Evolutionary conservation across 2,797 vertebrate species (phyloP), one percentile per base, ranked within the genome.

Genomic region (Anguilla obscura): DNA sequence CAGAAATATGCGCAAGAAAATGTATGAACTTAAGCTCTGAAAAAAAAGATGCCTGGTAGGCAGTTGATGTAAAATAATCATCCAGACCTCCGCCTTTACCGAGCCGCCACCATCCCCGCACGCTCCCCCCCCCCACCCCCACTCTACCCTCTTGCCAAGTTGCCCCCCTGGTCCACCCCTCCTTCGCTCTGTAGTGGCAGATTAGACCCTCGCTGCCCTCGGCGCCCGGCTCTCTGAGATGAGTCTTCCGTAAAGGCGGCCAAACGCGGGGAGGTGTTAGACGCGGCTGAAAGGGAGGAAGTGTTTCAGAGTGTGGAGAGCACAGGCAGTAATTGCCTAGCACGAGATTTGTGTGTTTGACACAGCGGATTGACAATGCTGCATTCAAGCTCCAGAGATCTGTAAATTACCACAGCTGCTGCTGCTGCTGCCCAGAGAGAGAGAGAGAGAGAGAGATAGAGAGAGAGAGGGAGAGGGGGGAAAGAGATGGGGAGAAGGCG

Each of bases 291-390:
- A 89, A 92, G 87, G 33, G 87, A 92, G 92, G 87, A 66, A 89
- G 90, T 89, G 92, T 84, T 88, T 86, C 91, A 85, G 89, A 90
- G 89, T 88, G 84, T 84, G 71, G 82, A 88, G 90, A 90, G 89
- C 91, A 91, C 80, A 88, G 84, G 84, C 91, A 90, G 84, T 93
- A 93, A 94, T 95, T 95, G 93, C 93, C 93, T 93, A 88, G 90
- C 92, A 91, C 91, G 91, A 93, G 92, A 93, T 94, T 93, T 95
- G 91, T 94, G 91, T 93, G 92, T 94, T 92, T 94, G 94, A 95
- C 93, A 92, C 91, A 91, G 92, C 87, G 92, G 93, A 94, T 94
- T 95, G 93, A 94, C 94, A 93, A 92, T 85, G 87, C 93, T 90
- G 91, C 90, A 88, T 91, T 92, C 90, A 93, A 92, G 92, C 92